Percentiles rank a stretch among this genome's conserved stretches.
phyloP scores from a whole-genome alignment of 2,113 vertebrate genomes.

The Papio anubis region DNA sequence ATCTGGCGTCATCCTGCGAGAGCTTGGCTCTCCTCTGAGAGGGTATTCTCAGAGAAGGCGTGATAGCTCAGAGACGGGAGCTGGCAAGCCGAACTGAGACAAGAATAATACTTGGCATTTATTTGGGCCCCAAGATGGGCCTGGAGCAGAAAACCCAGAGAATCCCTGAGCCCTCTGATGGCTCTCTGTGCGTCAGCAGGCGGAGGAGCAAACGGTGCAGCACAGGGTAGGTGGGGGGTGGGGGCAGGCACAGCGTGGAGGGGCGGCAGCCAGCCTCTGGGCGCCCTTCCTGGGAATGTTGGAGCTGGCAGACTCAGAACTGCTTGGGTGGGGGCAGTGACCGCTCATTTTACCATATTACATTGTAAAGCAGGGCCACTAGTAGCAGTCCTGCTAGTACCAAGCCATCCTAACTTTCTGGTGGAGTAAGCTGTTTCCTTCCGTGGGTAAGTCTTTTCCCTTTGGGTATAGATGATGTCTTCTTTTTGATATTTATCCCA shows the following conservation, averaged over 20 bases:
- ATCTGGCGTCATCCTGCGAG: background rate
- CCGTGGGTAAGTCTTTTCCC: background rate
- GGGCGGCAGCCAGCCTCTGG: background rate
- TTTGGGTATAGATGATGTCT: background rate
- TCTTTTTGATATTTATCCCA: slow-evolving; percentile 66
- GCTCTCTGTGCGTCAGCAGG: background rate
- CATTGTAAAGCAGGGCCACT: background rate
- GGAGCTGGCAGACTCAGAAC: background rate
- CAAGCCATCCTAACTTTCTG: background rate
- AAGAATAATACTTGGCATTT: slow-evolving; percentile 59
- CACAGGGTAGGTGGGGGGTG: no score
- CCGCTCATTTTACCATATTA: background rate
- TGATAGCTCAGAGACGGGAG: slow-evolving; percentile 28
- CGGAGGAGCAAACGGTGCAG: background rate
- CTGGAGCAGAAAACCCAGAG: background rate
- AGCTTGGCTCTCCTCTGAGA: slow-evolving; percentile 24
- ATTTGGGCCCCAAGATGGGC: background rate
- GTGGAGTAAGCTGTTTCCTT: background rate
- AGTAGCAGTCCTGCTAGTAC: background rate
- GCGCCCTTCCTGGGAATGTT: background rate
- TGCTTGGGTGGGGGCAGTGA: background rate
- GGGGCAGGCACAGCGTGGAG: background rate
- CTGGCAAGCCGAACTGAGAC: background rate
- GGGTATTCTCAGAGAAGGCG: slow-evolving; percentile 48
- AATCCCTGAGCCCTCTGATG: background rate